Base-by-base conservation (phyloP, 2,888 invertebrate genomes). In the Stratiomys singularior region DNA sequence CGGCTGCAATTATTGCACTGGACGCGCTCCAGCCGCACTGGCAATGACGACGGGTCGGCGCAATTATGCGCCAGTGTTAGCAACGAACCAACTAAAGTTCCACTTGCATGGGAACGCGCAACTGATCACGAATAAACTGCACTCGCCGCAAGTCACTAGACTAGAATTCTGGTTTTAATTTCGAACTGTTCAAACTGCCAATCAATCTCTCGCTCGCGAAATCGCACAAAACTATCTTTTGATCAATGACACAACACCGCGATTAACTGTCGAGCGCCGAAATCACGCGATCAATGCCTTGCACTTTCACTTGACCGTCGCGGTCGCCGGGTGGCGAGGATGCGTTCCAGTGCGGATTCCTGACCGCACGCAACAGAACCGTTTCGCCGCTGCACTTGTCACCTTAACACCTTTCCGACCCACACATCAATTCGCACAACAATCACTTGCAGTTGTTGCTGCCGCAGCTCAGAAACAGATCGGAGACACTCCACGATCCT, bases 251-350 rank as follows among this genome's bases (percentile, higher is more conserved):
- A n/a, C 37, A 37, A 37, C 5, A 37, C 37, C 37, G 9, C 37
- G 9, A 37, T 37, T 9, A 5, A 37, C 52, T 52, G 52, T 52
- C 52, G 52, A 52, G 15, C 52, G 9, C 18, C 7, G 7, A 52
- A 52, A 52, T 52, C 15, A 52, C 52, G 18, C 15, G 18, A 5
- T n/a, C 52, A 25, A 60, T 60, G 23, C 44, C 11, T 46, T 69
- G 46, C 69, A 69, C 69, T 69, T 69, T 69, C 69, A 69, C 69
- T 69, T 69, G 30, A 69, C 28, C 30, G 69, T 15, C 69, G n/a
- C n/a, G n/a, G n/a, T n/a, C n/a, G n/a, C n/a, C n/a, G n/a, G n/a
- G n/a, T n/a, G n/a, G n/a, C n/a, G 47, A 69, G 66, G 66, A 66
- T 66, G 66, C 37, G 21, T 27, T n/a, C 13, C 37, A 37, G 37